Base-by-base conservation (phyloP, 1,140 invertebrate species). In the Aphidius ervi region DNA sequence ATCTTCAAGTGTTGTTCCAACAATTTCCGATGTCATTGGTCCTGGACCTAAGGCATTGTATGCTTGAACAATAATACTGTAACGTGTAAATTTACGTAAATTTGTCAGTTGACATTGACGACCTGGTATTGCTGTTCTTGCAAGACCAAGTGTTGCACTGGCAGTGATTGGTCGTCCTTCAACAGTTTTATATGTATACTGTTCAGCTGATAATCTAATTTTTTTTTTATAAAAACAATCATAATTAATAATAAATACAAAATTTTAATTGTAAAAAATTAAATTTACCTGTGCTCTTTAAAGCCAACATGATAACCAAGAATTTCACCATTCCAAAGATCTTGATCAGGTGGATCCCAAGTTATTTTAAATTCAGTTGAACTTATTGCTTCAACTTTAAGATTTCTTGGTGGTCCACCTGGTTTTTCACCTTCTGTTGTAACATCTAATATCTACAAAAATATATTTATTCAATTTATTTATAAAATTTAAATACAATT, bases 271-370 rank as follows among this genome's bases (percentile, higher is more conserved):
- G 7, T 1, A n/a, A 43, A 10, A 43, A 43, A 48, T 48, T 2
- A 5, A 48, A 10, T 52, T 66, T 73, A 80, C 78, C 76, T 70
- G 59, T 78, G 75, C 63, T 80, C 88, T 76, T 91, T 89, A 80
- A 94, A 96, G 53, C 94, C 94, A 7, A 97, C 88, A 72, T 97
- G 94, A 75, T 97, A 98, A 16, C 95, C 95, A 3, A 93, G 83
- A 65, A 97, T 87, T 65, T 92, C 90, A 9, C 95, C 95, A 77
- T 97, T 95, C 87, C 91, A 93, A 55, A 92, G 82, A 72, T 94
- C 90, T 65, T 88, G 82, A 63, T 88, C 85, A 9, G 95, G 94
- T 9, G 94, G 90, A 78, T 92, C 89, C 94, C 94, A 97, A 42
- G 85, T 90, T 9, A 97, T 88, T 63, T 89, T 85, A 41, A 98